Percentiles rank a stretch among this genome's conserved stretches.
phyloP scores from a whole-genome alignment of 2,797 vertebrate species.

The Halcyon badia region DNA sequence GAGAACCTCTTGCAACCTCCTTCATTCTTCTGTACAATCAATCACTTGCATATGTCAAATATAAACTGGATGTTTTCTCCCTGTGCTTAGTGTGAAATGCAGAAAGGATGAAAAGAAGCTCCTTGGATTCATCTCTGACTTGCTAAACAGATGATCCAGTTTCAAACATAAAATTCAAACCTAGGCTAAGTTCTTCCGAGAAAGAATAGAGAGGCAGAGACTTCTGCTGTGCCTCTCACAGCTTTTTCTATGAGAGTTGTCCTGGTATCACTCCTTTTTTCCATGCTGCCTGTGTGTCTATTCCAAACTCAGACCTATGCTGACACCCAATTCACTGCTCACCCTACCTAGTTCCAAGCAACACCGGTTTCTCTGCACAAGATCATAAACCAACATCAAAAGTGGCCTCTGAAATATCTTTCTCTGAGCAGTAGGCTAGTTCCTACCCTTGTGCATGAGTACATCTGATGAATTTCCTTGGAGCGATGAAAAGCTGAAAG shows the following conservation, averaged over 20 bases:
- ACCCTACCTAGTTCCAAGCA: background rate
- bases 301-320: background rate
- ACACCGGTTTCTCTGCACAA: background rate
- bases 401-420: background rate
- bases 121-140: background rate
- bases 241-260: background rate
- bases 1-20: background rate
- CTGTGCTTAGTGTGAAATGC: background rate
- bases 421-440: background rate
- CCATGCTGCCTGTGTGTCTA: background rate
- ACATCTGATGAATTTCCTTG: background rate
- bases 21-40: background rate
- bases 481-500: conserved; percentile 27
- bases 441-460: background rate
- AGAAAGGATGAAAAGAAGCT: background rate
- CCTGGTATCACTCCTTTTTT: background rate
- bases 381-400: background rate
- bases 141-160: background rate
- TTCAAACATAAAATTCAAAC: background rate
- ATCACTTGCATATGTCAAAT: background rate
- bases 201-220: background rate
- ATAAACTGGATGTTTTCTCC: background rate
- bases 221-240: background rate
- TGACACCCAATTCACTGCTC: background rate
- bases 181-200: background rate